Base-by-base conservation (phyloP, 2,888 invertebrate species). In the Apamea epomidion region DNA sequence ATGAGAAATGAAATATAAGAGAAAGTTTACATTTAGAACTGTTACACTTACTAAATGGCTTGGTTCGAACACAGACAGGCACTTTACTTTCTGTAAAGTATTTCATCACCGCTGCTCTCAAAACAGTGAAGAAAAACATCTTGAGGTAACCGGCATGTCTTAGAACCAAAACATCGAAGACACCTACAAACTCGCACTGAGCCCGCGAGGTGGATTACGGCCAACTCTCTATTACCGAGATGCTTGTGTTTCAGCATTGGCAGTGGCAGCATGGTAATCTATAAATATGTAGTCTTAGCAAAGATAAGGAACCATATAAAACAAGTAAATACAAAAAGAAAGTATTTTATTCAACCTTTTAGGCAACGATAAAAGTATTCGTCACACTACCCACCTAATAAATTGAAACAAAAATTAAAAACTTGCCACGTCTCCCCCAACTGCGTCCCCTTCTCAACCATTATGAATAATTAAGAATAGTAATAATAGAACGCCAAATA, bases 391-490 rank as follows among this genome's bases (percentile, higher is more conserved):
- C 16, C 29, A 71, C 32, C 12, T 65, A 83, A 71, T 69, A 77
- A 42, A 78, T 74, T 37, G 48, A 87, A 82, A 62, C 37, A 29
- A 69, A 83, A 54, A 68, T 62, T 51, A 65, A 74, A 76, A 83
- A 78, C 69, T 32, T 80, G 48, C 54, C 18, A 65, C 67, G 25
- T 58, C 69, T 74, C 82, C 86, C 89, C 79, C 65, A n/a, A 75
- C 48, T 29, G 16, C 8, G 60, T 76, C 84, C 85, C 89, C 87
- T 82, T 86, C 74, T 73, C 48, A 69, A 79, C 77, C 76, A 82
- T 87, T 87, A 91, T 92, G 91, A 92, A 93, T 94, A 92, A 93
- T 94, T 93, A 94, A 93, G 91, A 90, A 90, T 90, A 90, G 90
- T 92, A 91, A 92, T 93, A 93, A 93, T 91, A 84, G 88, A 84